Conservation (phyloP, 2,113 vertebrate species). For the Tringa solitaria region DNA sequence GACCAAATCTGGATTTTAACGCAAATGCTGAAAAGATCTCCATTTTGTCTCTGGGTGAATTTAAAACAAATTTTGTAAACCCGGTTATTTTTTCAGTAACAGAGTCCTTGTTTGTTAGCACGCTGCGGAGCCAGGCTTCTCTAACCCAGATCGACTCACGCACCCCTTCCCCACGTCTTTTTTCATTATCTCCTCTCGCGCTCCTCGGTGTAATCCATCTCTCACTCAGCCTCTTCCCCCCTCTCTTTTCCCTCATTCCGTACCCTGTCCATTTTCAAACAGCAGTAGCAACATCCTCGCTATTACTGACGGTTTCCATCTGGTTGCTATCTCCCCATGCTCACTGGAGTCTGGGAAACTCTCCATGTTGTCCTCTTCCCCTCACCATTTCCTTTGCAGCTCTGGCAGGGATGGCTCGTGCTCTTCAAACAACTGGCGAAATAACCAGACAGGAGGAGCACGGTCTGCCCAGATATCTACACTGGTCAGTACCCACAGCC, state of each 20-base stretch:
- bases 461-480: neutral
- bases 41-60: rapidly evolving
- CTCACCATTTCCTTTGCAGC: neutral
- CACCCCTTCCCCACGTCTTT: neutral
- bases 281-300: constrained; percentile 24
- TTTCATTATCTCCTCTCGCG: neutral
- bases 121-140: neutral
- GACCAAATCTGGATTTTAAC: neutral
- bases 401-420: neutral
- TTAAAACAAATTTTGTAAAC: neutral
- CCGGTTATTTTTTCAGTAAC: neutral
- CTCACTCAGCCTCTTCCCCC: constrained; percentile 3
- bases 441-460: neutral
- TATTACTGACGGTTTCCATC: constrained; percentile 42
- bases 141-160: neutral
- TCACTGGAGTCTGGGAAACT: neutral
- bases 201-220: neutral
- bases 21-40: neutral
- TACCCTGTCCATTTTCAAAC: neutral
- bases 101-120: neutral
- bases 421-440: neutral
- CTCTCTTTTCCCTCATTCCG: neutral
- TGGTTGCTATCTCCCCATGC: neutral
- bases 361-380: neutral
- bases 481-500: neutral